These are phyloP conservation scores for Bos javanicus DNA, from an alignment of 2,113 vertebrate genomes.

Conservation along the genomic window DNA sequence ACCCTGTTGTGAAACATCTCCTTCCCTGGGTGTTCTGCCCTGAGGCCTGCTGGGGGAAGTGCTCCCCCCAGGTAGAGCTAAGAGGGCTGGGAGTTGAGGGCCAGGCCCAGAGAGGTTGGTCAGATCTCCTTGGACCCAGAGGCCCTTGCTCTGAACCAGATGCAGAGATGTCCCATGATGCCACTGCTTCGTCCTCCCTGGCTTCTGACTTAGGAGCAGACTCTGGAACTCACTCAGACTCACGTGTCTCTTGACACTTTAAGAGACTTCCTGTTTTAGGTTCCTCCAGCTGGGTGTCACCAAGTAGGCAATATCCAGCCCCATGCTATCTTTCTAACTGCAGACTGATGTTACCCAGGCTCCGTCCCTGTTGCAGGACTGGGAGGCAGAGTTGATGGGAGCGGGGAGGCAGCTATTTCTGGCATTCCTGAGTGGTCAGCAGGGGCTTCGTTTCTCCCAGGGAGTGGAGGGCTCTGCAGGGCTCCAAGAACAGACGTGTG, in stretches of 20 bases:
- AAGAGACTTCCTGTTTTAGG: conserved; percentile 49
- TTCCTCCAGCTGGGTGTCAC: background rate
- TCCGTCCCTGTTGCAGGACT: background rate
- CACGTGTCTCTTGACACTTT: conserved; percentile 1
- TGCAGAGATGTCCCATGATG: background rate
- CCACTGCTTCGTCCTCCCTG: background rate
- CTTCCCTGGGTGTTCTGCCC: background rate
- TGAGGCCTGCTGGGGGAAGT: background rate
- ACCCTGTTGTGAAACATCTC: background rate
- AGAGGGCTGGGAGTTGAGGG: background rate
- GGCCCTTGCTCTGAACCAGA: background rate
- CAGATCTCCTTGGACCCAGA: background rate
- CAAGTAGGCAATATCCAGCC: background rate
- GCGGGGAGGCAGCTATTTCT: background rate
- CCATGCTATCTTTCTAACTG: background rate
- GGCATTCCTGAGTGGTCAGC: background rate
- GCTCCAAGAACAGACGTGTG: background rate
- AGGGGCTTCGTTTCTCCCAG: background rate
- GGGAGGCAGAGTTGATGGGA: background rate
- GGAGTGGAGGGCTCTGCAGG: background rate
- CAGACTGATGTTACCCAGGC: background rate
- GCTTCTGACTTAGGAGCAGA: background rate
- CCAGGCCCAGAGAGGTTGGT: background rate
- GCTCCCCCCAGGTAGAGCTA: background rate
- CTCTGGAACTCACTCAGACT: background rate